phyloP scores from a whole-genome alignment of 2,797 vertebrate genomes.

The Myripristis jacobus region DNA sequence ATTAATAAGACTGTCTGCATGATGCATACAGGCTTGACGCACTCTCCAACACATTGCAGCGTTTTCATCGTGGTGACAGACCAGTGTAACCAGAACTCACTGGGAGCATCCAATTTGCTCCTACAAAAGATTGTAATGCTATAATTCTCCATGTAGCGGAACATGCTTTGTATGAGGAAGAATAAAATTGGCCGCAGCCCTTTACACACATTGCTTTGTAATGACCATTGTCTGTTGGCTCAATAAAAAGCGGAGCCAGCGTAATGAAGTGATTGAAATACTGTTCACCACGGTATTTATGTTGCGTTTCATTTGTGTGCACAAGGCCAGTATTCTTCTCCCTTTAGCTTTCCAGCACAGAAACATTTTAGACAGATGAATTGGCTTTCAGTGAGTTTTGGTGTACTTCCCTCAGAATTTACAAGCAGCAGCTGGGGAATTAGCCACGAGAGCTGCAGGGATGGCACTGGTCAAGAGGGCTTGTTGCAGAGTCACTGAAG shows the following conservation, averaged over 20 bases:
- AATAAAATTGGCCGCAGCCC: neutral
- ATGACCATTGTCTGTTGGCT: no score
- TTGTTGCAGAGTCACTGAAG: conserved; percentile 34
- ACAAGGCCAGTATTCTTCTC: neutral
- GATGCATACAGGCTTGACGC: no score
- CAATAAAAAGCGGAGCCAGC: no score
- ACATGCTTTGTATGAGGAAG: neutral
- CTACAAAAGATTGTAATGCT: neutral
- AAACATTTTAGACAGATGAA: conserved; percentile 8
- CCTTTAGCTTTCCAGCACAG: neutral
- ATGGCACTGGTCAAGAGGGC: conserved; percentile 32
- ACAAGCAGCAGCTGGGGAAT: conserved; percentile 30
- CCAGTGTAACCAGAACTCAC: no score
- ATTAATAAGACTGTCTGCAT: no score
- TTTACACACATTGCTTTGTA: no score
- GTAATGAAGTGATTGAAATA: no score
- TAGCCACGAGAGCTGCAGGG: conserved; percentile 32
- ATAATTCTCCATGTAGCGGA: no score
- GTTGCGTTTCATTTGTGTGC: neutral
- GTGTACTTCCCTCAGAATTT: neutral
- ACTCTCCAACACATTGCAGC: no score
- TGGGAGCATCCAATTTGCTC: no score
- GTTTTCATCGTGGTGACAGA: no score
- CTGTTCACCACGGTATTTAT: neutral
- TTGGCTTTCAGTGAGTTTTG: neutral